Evolutionary conservation across 2,888 invertebrate genomes (phyloP).

Genomic region (Pantelozetes paolii): DNA sequence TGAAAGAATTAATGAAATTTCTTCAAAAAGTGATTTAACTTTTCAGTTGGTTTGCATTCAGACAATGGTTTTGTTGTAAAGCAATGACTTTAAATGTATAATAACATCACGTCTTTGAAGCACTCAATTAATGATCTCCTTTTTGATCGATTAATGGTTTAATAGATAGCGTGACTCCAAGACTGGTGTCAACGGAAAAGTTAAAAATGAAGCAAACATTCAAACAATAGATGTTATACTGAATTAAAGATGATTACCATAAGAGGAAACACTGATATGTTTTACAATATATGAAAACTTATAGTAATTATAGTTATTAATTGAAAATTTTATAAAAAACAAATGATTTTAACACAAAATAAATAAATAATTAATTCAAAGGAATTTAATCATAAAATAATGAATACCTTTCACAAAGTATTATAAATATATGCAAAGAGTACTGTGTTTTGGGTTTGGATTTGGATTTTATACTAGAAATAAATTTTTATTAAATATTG

Average conservation of each 20-base stretch:
- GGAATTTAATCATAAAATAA: too few species aligned
- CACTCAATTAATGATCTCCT: constrained; percentile 28
- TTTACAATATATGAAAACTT: background rate
- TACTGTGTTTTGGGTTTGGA: too few species aligned
- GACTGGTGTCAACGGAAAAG: background rate
- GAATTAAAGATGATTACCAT: background rate
- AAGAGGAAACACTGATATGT: constrained; percentile 3
- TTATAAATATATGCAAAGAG: too few species aligned
- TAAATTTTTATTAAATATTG: too few species aligned
- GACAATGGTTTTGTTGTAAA: background rate
- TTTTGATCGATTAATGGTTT: constrained; percentile 35
- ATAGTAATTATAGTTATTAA: background rate
- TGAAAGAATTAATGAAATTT: background rate
- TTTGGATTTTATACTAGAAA: too few species aligned
- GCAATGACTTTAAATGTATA: constrained; percentile 17
- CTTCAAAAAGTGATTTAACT: background rate
- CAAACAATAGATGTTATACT: background rate
- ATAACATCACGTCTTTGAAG: constrained; percentile 16
- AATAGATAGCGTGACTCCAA: constrained; percentile 18
- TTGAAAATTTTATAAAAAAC: background rate
- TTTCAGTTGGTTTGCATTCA: background rate
- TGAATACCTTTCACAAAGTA: too few species aligned
- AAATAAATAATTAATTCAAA: background rate
- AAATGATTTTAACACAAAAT: background rate
- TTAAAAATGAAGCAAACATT: background rate